These are phyloP conservation scores for Melanocharis versteri DNA, from an alignment of 2,113 vertebrate genomes.

Conservation along the genomic window DNA sequence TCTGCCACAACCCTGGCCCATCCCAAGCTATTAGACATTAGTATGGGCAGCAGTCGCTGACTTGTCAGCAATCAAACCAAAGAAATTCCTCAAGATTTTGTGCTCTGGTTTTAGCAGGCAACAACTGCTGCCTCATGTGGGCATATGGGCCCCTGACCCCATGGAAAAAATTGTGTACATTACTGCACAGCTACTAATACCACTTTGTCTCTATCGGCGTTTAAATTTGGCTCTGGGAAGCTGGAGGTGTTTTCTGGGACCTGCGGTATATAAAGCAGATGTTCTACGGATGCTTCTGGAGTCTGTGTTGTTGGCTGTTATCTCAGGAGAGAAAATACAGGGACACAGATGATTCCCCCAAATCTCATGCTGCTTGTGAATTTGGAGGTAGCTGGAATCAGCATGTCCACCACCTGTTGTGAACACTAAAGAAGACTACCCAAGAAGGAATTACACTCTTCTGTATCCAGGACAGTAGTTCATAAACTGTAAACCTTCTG, in stretches of 20 bases:
- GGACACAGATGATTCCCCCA: not conserved
- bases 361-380: not conserved
- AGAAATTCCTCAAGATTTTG: not conserved
- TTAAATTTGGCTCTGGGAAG: not conserved
- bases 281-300: not conserved
- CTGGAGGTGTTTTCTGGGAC: not conserved
- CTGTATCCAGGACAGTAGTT: not conserved
- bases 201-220: not conserved
- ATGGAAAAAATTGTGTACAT: not conserved
- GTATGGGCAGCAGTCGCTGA: not conserved
- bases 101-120: not conserved
- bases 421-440: not conserved
- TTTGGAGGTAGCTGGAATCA: not conserved
- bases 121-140: not conserved
- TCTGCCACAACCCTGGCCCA: rapidly evolving
- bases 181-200: not conserved
- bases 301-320: not conserved
- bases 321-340: not conserved
- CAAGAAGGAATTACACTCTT: not conserved
- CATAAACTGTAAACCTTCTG: not conserved
- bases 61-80: not conserved
- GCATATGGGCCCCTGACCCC: not conserved
- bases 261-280: not conserved
- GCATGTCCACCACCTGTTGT: not conserved
- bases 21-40: not conserved